Base-by-base conservation (phyloP, 2,888 invertebrate genomes). In the Anaspis maculata region DNA sequence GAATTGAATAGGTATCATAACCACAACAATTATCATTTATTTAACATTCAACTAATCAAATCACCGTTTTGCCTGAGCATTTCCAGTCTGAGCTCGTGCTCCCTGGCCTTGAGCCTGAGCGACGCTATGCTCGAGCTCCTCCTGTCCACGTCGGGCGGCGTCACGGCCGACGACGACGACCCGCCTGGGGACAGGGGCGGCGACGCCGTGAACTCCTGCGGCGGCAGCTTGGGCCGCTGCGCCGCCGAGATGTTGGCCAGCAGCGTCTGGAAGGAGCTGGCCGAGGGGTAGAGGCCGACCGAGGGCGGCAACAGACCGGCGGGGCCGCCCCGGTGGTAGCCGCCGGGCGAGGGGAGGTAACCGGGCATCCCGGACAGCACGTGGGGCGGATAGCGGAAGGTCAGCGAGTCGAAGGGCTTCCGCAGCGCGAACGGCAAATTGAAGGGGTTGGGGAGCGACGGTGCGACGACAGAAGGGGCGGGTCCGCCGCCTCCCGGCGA, bases 101-200 rank as follows among this genome's bases (percentile, higher is more conserved):
- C 91, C 30, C 91, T 73, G 1, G 92, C 92, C 49, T 90, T 90
- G 52, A 89, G 73, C 45, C 92, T 71, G 22, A 92, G 67, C 0
- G 87, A 83, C 1, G 89, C 90, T 50, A 91, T 91, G 55, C 90
- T 90, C 15, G 86, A 87, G 50, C 84, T 85, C 50, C 89, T 70
- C 45, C 88, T 71, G 62, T 89, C 88, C 34, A 86, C 80, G 44
- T 87, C 86, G 6, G 79, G 83, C 3, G 62, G 57, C 9, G 60
- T 58, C 7, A 52, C 56, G 3, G 57, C 46, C 1, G 73, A 71
- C 48, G 67, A 23, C 6, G 39, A 32, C 3, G 46, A 41, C n/a
- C n/a, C n/a, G 7, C 54, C 39, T 2, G 75, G 73, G 1, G 76
- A 73, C 40, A 64, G 61, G 48, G 56, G 65, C 11, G 76, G 76